Evolutionary conservation across 2,888 invertebrate species (phyloP), one percentile per base, ranked within the genome.

Genomic region (Panopea generosa): DNA sequence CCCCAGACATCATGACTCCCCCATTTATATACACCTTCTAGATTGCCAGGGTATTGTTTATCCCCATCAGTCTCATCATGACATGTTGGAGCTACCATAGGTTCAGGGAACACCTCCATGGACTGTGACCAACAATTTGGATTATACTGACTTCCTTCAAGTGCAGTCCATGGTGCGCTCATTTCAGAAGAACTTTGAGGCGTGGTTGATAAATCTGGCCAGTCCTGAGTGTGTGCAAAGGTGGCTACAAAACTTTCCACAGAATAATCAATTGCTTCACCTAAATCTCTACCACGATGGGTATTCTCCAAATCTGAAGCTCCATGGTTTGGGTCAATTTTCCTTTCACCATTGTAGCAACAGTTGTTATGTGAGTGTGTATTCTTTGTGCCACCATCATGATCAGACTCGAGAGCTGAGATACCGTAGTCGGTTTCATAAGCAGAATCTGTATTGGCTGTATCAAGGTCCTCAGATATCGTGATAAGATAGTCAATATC

Each of bases 401-500:
- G 72, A 16, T 66, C 72, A 38, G 43, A 24, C 55, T 73, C 66
- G 18, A 55, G n/a, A 11, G 59, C 33, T 26, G 72, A 61, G 14
- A 73, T 38, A 1, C 77, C 81, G 24, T 81, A 81, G 50, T 81
- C 81, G 6, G 81, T 81, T 47, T 81, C 81, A 62, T 81, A 77
- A 6, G 81, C 81, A 40, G 81, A 81, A 52, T 81, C 77, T 50
- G 78, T 81, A 47, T 83, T 78, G 26, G 76, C 76, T 18, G 76
- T 52, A 45, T 76, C 78, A 9, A 68, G 60, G 52, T 80, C 82
- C 24, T 65, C 76, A 55, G 59, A 29, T 11, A 73, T 67, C 29
- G 66, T 47, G 14, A 66, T 50, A 11, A 69, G 57, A 2, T 43
- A 33, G 38, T 73, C 67, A 20, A 16, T 6, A 16, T 45, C 52